Evolutionary conservation across 2,888 invertebrate species (phyloP).

Genomic region (Ochropleura plecta): DNA sequence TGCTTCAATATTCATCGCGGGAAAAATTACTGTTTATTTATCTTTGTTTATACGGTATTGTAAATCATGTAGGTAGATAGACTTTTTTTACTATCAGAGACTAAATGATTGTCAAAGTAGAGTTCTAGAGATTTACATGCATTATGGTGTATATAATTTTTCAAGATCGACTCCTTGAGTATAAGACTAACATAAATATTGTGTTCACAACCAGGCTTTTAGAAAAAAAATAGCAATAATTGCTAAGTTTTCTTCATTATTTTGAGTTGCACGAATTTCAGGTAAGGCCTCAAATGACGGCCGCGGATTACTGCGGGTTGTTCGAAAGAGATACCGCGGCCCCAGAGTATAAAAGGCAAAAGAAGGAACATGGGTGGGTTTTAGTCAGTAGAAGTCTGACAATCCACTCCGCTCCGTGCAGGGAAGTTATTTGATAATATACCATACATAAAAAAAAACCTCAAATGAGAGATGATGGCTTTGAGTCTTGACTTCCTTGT

Average conservation of each 20-base stretch:
- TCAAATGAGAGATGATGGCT: too few species aligned
- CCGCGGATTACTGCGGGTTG: too few species aligned
- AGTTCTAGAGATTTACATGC: neutral
- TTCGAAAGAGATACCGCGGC: too few species aligned
- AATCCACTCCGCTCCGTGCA: too few species aligned
- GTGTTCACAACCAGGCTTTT: neutral
- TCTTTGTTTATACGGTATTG: slow-evolving; percentile 29
- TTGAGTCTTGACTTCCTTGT: too few species aligned
- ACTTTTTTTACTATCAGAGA: neutral
- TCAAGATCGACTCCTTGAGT: neutral
- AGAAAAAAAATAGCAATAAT: neutral
- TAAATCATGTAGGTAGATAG: slow-evolving; percentile 1
- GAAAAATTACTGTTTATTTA: slow-evolving; percentile 56
- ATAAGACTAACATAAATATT: neutral
- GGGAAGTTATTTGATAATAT: too few species aligned
- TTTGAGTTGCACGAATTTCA: neutral
- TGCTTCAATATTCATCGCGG: slow-evolving; percentile 62
- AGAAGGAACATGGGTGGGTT: too few species aligned
- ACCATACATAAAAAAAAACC: too few species aligned
- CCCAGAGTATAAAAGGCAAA: too few species aligned
- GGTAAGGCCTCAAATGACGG: neutral
- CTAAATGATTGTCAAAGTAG: neutral
- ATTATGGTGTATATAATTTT: neutral
- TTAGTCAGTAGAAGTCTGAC: too few species aligned
- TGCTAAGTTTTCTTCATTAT: neutral